These are phyloP conservation scores for Apocheima hispidaria DNA, from an alignment of 2,888 invertebrate genomes.

Conservation along the genomic window DNA sequence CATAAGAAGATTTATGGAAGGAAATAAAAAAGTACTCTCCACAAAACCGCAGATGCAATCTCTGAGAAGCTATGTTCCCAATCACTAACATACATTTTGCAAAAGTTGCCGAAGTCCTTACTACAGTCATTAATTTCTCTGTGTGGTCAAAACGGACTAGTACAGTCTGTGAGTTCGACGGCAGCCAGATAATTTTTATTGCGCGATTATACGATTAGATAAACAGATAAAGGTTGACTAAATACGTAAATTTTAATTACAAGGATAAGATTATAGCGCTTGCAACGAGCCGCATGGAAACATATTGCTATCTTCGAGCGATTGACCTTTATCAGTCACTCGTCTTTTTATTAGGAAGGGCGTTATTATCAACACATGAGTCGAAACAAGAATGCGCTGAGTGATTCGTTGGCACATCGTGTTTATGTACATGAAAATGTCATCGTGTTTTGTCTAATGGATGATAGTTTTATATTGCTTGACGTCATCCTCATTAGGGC, in stretches of 20 bases:
- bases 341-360: slow-evolving; percentile 12
- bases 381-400: neutral
- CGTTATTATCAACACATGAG: slow-evolving; percentile 5
- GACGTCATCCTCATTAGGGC: slow-evolving; percentile 13
- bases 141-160: neutral
- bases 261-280: slow-evolving; percentile 28
- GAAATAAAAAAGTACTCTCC: no score
- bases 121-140: no score
- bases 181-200: slow-evolving; percentile 27
- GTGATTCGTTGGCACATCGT: slow-evolving; percentile 4
- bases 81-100: no score
- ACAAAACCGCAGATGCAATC: no score
- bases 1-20: no score
- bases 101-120: no score
- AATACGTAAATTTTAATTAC: slow-evolving; percentile 40
- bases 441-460: neutral
- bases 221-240: slow-evolving; percentile 35
- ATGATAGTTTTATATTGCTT: slow-evolving; percentile 6
- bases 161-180: slow-evolving; percentile 1
- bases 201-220: slow-evolving; percentile 41
- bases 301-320: slow-evolving; percentile 28
- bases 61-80: no score
- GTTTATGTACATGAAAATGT: slow-evolving; percentile 1
- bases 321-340: slow-evolving; percentile 34
- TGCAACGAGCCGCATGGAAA: slow-evolving; percentile 29